These are phyloP conservation scores for Charanyca ferruginea DNA, from an alignment of 2,888 invertebrate species.

Conservation along the genomic window DNA sequence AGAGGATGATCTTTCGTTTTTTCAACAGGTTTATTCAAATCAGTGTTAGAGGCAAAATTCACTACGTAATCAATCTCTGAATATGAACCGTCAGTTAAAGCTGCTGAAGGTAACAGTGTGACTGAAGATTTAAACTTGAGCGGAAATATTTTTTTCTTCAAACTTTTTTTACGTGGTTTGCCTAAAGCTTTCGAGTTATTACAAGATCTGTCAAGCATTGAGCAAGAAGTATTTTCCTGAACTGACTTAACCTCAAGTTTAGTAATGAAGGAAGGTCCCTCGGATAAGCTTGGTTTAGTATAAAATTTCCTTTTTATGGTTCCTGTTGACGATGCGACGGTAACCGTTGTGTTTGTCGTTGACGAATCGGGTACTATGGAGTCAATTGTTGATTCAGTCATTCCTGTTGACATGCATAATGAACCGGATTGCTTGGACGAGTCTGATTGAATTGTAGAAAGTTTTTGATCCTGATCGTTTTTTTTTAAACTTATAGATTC, in stretches of 20 bases:
- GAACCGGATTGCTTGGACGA: too few species aligned
- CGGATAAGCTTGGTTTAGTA: conserved; percentile 3
- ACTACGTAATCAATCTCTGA: conserved; percentile 39
- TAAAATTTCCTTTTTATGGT: conserved; percentile 15
- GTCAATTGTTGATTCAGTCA: conserved; percentile 3
- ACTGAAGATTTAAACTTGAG: conserved; percentile 51
- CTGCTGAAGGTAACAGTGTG: conserved; percentile 45
- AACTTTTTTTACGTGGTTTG: background rate
- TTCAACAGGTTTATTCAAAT: conserved; percentile 6
- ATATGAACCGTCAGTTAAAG: conserved; percentile 38
- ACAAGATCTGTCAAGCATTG: background rate
- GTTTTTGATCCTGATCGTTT: background rate
- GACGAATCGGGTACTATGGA: conserved; percentile 4
- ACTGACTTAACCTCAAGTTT: background rate
- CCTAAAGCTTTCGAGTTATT: background rate
- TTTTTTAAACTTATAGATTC: background rate
- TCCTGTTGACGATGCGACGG: too few species aligned
- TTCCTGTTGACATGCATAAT: background rate
- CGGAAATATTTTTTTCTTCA: too few species aligned
- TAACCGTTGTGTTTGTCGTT: too few species aligned
- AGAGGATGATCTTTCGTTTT: too few species aligned
- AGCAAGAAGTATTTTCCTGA: background rate
- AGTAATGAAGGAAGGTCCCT: background rate
- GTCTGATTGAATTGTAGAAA: background rate
- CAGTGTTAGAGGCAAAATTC: conserved; percentile 28